Base-by-base conservation (phyloP, 2,797 vertebrate genomes). In the Paratrypauchen microcephalus region DNA sequence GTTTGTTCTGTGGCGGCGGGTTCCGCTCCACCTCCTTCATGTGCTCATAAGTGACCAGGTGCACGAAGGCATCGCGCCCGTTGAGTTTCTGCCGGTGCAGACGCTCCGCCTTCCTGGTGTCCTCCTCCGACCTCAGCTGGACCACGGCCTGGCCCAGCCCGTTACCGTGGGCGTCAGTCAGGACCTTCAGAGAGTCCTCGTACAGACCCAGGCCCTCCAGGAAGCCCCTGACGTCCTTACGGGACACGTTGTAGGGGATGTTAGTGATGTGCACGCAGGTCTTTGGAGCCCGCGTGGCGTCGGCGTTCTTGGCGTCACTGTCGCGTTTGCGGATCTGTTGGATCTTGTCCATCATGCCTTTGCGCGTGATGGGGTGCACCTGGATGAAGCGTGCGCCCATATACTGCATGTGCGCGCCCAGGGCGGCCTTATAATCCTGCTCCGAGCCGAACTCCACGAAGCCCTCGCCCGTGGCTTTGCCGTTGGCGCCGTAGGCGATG, bases 301-400 rank as follows among this genome's bases (percentile, higher is more conserved):
- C 96, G 13, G 93, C 89, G 67, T 90, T 95, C 79, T 97, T 97
- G 79, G 95, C 95, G 78, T 98, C 97, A n/a, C 85, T 84, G 71
- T 95, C 88, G 70, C 96, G 95, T 87, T 98, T 99, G 70, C 97
- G 95, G 82, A 99, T 97, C 47, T 88, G 30, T 69, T 98, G 97
- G 83, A 99, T 97, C 87, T 98, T 99, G 92, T 99, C 98, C 86
- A 97, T 88, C 97, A 98, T 99, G 75, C 94, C 96, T 82, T 97
- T 97, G 70, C 97, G 96, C 82, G 93, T 96, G 82, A 99, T 96
- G 16, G 97, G 97, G 81, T 98, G 98, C 68, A 99, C 98, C 74
- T 99, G 98, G 83, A 99, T 99, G 81, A 99, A 99, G 39, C 98
- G 95, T 82, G 93, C 96, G 61, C 98, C 98, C 95, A 99, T 99